Conservation (phyloP, 2,797 vertebrate species). For the Neoniphon sammara region DNA sequence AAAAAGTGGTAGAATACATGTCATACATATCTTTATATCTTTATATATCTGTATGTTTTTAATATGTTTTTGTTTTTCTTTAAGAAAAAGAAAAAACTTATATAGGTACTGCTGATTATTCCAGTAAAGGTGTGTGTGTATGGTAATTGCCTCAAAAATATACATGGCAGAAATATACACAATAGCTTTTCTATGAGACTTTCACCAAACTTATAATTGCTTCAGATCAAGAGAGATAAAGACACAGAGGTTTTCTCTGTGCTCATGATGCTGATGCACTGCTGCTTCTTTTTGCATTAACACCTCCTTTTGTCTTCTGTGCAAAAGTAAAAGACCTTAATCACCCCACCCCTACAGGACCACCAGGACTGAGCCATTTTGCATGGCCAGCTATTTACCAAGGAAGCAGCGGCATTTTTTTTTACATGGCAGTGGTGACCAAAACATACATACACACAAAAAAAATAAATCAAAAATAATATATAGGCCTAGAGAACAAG, state of each 20-base stretch:
- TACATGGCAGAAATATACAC: background rate
- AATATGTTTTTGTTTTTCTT: too few relatives aligned
- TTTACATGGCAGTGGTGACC: conserved; percentile 1
- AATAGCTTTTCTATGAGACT: background rate
- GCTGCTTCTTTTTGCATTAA: background rate
- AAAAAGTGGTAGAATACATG: background rate
- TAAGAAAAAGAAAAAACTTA: too few relatives aligned
- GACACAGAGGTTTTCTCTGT: background rate
- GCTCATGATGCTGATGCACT: background rate
- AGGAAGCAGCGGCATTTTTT: background rate
- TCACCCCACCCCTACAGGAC: background rate
- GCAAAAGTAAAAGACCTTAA: conserved; percentile 10
- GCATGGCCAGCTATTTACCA: background rate
- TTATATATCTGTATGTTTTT: too few relatives aligned
- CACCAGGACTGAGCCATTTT: conserved; percentile 5
- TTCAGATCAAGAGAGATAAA: background rate
- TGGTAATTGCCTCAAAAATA: too few relatives aligned
- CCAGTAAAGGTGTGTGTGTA: too few relatives aligned
- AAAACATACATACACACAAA: background rate
- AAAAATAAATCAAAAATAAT: too few relatives aligned
- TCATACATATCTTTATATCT: background rate
- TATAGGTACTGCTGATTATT: too few relatives aligned
- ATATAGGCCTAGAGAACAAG: too few relatives aligned
- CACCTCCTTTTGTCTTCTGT: conserved; percentile 4
- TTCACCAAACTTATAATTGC: conserved; percentile 1